phyloP scores from a whole-genome alignment of 2,888 invertebrate genomes.

The Strigamia transsilvanica region DNA sequence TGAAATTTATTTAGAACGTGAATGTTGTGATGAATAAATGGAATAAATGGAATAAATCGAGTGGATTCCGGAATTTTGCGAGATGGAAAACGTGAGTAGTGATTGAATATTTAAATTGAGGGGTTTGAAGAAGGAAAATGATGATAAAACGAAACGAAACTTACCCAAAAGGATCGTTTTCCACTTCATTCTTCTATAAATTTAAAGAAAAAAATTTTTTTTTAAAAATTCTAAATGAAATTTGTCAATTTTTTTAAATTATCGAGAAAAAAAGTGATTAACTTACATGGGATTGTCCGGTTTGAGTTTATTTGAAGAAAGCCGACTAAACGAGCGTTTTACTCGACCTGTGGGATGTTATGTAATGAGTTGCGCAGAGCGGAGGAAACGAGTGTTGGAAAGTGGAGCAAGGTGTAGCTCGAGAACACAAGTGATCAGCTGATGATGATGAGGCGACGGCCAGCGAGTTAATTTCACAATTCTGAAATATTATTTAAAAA shows the following conservation, averaged over 20 bases:
- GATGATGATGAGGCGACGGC: background rate
- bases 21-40: too few species aligned
- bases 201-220: background rate
- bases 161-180: background rate
- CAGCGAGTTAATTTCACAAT: background rate
- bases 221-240: background rate
- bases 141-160: background rate
- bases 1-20: too few species aligned
- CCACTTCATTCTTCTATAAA: background rate
- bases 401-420: background rate
- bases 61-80: background rate
- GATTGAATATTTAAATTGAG: background rate
- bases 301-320: background rate
- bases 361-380: constrained; percentile 16
- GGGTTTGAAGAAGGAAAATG: background rate
- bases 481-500: too few species aligned
- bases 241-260: background rate
- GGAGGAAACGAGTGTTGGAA: background rate
- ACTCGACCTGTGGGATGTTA: background rate
- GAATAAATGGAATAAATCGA: background rate
- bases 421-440: background rate
- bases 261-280: background rate
- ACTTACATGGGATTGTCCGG: background rate
- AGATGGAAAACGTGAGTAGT: background rate
- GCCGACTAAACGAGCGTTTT: background rate